A percentile compares a stretch with the other conserved stretches of the same genome.
These are phyloP conservation scores for Anguilla pacifica DNA, from an alignment of 2,797 vertebrate species.

Conservation along the genomic window DNA sequence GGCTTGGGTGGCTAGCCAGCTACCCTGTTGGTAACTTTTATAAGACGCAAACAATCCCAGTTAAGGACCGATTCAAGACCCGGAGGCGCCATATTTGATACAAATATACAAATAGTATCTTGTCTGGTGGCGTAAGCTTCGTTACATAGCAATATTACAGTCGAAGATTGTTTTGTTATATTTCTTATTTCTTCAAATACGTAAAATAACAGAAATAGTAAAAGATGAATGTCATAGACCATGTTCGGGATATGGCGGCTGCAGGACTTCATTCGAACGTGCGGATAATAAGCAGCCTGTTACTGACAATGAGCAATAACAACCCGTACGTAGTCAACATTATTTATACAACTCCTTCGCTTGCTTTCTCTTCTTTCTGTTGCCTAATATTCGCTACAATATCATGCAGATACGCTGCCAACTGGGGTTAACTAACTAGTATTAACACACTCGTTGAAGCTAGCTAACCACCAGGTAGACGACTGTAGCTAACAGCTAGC, in stretches of 20 bases:
- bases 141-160: background rate
- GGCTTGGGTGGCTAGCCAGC: constrained; percentile 6
- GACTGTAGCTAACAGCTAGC: background rate
- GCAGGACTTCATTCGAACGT: constrained; percentile 97
- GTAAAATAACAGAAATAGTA: background rate
- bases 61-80: constrained; percentile 28
- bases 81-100: constrained; percentile 45
- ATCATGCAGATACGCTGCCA: background rate
- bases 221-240: constrained; percentile 91
- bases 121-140: background rate
- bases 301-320: constrained; percentile 97
- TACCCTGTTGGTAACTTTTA: background rate
- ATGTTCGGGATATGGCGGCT: constrained; percentile 94
- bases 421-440: background rate
- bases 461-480: background rate
- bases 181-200: background rate
- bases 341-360: background rate
- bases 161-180: background rate
- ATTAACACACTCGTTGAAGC: background rate
- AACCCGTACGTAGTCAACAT: constrained; percentile 85
- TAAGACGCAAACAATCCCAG: background rate
- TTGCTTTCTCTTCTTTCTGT: background rate
- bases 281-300: constrained; percentile 90
- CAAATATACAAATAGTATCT: constrained; percentile 18
- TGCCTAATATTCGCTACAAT: background rate